These are phyloP conservation scores for Drosophila quinaria DNA, from an alignment of 2,888 invertebrate species.

Conservation along the genomic window DNA sequence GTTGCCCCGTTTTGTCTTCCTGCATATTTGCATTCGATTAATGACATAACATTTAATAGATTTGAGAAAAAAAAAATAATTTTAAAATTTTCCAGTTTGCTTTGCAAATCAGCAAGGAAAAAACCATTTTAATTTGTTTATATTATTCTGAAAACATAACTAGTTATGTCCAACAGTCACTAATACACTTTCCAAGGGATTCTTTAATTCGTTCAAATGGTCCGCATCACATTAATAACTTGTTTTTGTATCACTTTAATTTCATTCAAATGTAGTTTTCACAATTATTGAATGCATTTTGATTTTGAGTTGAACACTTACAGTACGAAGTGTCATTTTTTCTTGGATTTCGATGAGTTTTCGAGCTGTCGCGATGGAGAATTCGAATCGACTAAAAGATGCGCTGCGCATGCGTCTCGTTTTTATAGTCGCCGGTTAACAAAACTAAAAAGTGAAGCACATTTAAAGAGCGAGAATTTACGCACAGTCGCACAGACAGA, in stretches of 20 bases:
- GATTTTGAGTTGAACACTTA: conserved; percentile 43
- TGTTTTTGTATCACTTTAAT: neutral
- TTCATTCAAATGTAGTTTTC: neutral
- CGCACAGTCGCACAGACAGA: conserved; percentile 17
- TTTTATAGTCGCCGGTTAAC: conserved; percentile 59
- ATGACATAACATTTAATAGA: neutral
- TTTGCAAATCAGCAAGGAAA: conserved; percentile 42
- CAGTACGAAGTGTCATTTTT: conserved; percentile 52
- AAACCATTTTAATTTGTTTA: conserved; percentile 10
- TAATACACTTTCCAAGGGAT: neutral
- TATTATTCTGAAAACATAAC: conserved; percentile 31
- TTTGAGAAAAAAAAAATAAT: neutral
- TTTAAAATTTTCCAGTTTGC: conserved; percentile 22
- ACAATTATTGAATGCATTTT: neutral
- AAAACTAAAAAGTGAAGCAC: conserved; percentile 53
- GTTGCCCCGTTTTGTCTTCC: conserved; percentile 31
- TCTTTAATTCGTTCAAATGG: neutral
- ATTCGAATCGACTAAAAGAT: conserved; percentile 71
- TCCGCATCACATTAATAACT: neutral
- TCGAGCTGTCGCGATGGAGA: conserved; percentile 38
- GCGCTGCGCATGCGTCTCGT: conserved; percentile 60
- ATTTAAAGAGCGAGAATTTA: conserved; percentile 53
- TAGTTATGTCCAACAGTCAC: conserved; percentile 26
- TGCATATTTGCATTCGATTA: conserved; percentile 24
- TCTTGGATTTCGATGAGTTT: conserved; percentile 8